Evolutionary conservation across 1,140 invertebrate genomes (phyloP).

Genomic region (Solen grandis): DNA sequence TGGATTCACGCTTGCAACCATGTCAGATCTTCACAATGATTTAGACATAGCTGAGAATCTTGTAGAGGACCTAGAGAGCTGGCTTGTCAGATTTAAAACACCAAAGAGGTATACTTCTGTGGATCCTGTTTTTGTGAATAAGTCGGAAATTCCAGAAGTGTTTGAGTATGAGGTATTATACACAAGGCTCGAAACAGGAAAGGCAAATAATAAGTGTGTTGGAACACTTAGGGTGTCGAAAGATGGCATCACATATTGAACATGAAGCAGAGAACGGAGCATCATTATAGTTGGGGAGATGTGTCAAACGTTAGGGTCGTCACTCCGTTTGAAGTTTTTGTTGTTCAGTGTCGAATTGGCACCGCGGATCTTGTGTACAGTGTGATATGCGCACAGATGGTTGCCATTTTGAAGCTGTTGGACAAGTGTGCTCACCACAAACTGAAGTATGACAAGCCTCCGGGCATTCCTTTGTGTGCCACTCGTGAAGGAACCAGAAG

Average conservation of each 20-base stretch:
- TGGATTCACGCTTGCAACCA: slow-evolving; percentile 34
- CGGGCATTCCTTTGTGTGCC: background rate
- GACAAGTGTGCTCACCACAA: slow-evolving; percentile 43
- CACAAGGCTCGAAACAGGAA: slow-evolving; percentile 36
- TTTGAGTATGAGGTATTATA: slow-evolving; percentile 58
- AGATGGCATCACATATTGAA: slow-evolving; percentile 51
- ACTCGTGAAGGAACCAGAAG: too few relatives aligned
- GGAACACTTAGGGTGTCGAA: slow-evolving; percentile 43
- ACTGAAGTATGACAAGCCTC: slow-evolving; percentile 33
- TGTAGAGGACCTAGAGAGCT: slow-evolving; percentile 52
- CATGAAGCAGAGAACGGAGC: slow-evolving; percentile 39
- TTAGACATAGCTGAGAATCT: slow-evolving; percentile 57
- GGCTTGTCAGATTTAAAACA: slow-evolving; percentile 55
- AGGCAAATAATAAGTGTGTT: slow-evolving; percentile 18
- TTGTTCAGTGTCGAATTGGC: slow-evolving; percentile 47
- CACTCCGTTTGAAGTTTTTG: slow-evolving; percentile 59
- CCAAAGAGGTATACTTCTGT: slow-evolving; percentile 19
- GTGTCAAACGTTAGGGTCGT: slow-evolving; percentile 54
- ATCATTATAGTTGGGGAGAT: slow-evolving; percentile 53
- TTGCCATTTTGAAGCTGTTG: slow-evolving; percentile 24
- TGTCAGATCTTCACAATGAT: slow-evolving; percentile 60
- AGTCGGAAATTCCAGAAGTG: slow-evolving; percentile 56
- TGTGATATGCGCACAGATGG: slow-evolving; percentile 42
- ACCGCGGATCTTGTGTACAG: slow-evolving; percentile 52
- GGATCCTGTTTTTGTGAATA: slow-evolving; percentile 53